phyloP scores from a whole-genome alignment of 2,113 vertebrate species.

The Eulemur macaco region DNA sequence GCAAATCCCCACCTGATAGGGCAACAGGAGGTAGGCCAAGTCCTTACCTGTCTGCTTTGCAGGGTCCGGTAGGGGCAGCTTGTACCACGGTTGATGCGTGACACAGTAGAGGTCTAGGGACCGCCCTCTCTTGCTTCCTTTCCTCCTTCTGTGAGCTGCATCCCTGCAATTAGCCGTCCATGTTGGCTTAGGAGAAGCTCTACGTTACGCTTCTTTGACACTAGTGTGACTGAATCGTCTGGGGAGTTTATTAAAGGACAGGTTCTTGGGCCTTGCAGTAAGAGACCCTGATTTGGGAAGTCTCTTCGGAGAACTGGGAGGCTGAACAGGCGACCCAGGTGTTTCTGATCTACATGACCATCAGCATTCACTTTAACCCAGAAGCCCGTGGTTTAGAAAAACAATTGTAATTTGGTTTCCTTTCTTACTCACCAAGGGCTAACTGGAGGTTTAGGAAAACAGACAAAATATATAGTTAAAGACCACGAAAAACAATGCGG shows the following conservation, averaged over 20 bases:
- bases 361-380: not conserved
- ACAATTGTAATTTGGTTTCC: not conserved
- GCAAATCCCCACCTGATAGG: not conserved
- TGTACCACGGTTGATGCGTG: fast-evolving
- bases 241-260: not conserved
- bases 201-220: not conserved
- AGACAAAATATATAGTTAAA: not conserved
- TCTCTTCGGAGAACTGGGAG: not conserved
- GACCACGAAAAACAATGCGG: not conserved
- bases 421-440: not conserved
- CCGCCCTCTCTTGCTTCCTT: too few species aligned
- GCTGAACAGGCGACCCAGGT: too few species aligned
- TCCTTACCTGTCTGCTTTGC: not conserved
- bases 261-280: not conserved
- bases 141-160: fast-evolving
- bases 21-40: not conserved
- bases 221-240: not conserved
- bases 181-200: not conserved
- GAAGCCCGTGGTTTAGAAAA: not conserved
- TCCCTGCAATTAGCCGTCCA: fast-evolving
- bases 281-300: not conserved
- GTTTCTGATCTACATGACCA: not conserved
- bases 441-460: not conserved
- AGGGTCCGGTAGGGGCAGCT: not conserved
- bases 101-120: not conserved